A percentile compares a stretch with the other conserved stretches of the same genome.
phyloP scores from a whole-genome alignment of 2,888 invertebrate genomes.

The Spisula subtruncata region DNA sequence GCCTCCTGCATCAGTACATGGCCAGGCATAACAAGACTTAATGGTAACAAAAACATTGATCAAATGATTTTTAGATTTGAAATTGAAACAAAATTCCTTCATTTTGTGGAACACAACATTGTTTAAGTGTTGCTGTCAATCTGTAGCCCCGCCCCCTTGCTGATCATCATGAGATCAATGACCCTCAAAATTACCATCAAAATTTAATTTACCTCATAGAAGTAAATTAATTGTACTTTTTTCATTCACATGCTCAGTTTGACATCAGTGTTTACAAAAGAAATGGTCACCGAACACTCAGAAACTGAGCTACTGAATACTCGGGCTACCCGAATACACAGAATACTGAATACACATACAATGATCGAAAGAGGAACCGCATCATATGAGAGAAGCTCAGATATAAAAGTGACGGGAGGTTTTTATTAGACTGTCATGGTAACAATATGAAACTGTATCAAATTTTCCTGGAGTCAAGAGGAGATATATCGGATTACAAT shows the following conservation, averaged over 20 bases:
- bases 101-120: neutral
- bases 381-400: neutral
- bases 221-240: neutral
- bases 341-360: too few species aligned
- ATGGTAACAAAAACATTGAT: neutral
- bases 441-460: constrained; percentile 39
- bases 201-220: constrained; percentile 12
- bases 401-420: neutral
- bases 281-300: neutral
- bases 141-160: neutral
- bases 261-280: neutral
- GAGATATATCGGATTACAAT: neutral
- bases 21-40: too few species aligned
- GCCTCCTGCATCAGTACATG: too few species aligned
- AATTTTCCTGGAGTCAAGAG: constrained; percentile 7
- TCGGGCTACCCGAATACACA: too few species aligned
- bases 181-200: neutral
- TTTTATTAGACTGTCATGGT: constrained; percentile 24
- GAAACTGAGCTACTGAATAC: too few species aligned
- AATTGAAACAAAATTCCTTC: too few species aligned
- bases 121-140: neutral
- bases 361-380: neutral
- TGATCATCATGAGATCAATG: neutral
- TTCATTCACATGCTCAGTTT: neutral
- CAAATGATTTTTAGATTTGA: neutral